phyloP scores from a whole-genome alignment of 2,888 invertebrate species.

The Chironomus tentans region DNA sequence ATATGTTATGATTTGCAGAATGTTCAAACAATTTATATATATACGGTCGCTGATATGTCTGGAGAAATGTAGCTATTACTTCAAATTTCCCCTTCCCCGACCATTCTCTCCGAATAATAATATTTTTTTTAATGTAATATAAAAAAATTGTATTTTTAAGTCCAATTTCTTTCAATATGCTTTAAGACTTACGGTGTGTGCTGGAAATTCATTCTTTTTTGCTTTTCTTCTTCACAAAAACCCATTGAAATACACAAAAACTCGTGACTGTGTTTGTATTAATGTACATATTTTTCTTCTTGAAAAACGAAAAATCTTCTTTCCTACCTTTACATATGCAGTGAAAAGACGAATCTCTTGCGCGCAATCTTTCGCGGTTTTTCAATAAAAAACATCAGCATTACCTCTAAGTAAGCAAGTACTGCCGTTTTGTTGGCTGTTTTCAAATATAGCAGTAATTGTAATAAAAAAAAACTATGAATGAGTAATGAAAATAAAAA shows the following conservation, averaged over 20 bases:
- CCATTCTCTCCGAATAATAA: constrained; percentile 20
- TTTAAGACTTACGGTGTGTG: background rate
- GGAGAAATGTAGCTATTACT: constrained; percentile 6
- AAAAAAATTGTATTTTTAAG: constrained; percentile 1
- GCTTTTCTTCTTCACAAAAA: background rate
- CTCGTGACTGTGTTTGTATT: background rate
- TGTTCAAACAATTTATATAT: constrained; percentile 44
- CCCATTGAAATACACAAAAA: background rate
- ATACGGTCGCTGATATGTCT: constrained; percentile 16
- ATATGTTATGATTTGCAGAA: constrained; percentile 44
- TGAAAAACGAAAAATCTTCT: background rate
- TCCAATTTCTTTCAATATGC: background rate
- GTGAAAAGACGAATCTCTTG: background rate
- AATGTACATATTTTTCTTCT: background rate
- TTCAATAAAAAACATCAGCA: background rate
- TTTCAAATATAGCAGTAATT: constrained; percentile 24
- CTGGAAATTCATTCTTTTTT: constrained; percentile 2
- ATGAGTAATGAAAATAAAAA: background rate
- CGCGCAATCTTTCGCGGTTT: background rate
- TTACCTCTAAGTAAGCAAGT: background rate
- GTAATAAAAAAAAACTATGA: constrained; percentile 3
- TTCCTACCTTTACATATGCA: background rate
- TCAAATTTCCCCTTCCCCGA: constrained; percentile 15
- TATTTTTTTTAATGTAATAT: constrained; percentile 26
- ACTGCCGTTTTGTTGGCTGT: background rate